These are phyloP conservation scores for Brachyptera putata DNA, from an alignment of 2,888 invertebrate species.

Conservation along the genomic window DNA sequence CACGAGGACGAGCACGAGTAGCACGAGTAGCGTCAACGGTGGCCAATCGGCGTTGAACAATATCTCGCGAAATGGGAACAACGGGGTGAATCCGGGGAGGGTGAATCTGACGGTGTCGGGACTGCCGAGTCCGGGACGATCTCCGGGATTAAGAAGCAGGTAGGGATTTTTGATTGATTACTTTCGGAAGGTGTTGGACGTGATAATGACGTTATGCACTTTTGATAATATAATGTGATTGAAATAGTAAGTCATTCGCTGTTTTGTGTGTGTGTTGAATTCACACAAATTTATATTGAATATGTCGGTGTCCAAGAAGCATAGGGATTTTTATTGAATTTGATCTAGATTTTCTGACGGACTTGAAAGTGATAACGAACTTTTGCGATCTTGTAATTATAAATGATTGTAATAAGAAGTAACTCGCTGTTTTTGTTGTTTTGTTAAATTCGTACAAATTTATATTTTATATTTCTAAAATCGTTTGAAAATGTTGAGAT, in stretches of 20 bases:
- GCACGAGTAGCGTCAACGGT: background rate
- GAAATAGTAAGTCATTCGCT: too few relatives aligned
- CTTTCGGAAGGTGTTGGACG: background rate
- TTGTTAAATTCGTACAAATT: background rate
- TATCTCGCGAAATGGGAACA: background rate
- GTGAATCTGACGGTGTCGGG: background rate
- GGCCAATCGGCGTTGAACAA: background rate
- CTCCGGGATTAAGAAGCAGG: slow-evolving; percentile 5
- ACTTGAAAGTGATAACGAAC: too few relatives aligned
- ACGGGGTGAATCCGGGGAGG: background rate
- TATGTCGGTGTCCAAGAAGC: too few relatives aligned
- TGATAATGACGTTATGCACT: background rate
- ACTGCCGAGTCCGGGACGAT: slow-evolving; percentile 1
- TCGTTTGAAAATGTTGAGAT: too few relatives aligned
- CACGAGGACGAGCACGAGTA: background rate
- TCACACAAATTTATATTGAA: too few relatives aligned
- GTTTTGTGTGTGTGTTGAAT: too few relatives aligned
- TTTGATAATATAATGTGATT: too few relatives aligned
- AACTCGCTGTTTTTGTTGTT: too few relatives aligned
- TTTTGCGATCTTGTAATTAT: too few relatives aligned
- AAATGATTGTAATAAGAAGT: too few relatives aligned
- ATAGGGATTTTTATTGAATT: too few relatives aligned
- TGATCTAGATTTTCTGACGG: too few relatives aligned
- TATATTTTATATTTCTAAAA: background rate
- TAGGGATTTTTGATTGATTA: background rate